phyloP scores from a whole-genome alignment of 1,140 invertebrate genomes.

The Habropoda laboriosa region DNA sequence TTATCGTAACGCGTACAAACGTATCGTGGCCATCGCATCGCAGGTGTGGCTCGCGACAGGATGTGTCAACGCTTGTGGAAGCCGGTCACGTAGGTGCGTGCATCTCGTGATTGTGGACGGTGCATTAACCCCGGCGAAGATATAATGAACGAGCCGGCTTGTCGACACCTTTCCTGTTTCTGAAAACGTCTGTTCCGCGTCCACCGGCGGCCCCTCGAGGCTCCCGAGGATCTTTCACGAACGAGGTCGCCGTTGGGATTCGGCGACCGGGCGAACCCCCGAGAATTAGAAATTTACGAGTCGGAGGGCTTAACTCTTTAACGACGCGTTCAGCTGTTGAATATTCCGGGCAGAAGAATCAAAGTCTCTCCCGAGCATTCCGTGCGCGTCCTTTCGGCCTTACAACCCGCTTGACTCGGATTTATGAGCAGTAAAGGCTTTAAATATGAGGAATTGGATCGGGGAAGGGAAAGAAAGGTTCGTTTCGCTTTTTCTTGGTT shows the following conservation, averaged over 20 bases:
- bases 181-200: slow-evolving; percentile 38
- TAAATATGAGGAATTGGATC: background rate
- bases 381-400: background rate
- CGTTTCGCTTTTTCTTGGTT: background rate
- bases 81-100: slow-evolving; percentile 69
- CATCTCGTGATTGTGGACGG: slow-evolving; percentile 63
- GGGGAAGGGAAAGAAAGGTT: no score
- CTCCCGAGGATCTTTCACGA: background rate
- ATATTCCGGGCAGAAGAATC: background rate
- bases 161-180: slow-evolving; percentile 66
- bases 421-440: background rate
- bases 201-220: background rate
- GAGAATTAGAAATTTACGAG: slow-evolving; percentile 16
- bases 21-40: slow-evolving; percentile 51
- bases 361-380: background rate
- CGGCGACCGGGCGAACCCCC: background rate
- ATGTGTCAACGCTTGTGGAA: slow-evolving; percentile 72
- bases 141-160: slow-evolving; percentile 64
- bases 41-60: slow-evolving; percentile 70
- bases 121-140: slow-evolving; percentile 65
- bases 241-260: background rate
- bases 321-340: background rate
- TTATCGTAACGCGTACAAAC: slow-evolving; percentile 50
- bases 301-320: background rate
- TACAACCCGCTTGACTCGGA: background rate